Evolutionary conservation across 2,113 vertebrate species (phyloP).

Genomic region (Mus pahari): DNA sequence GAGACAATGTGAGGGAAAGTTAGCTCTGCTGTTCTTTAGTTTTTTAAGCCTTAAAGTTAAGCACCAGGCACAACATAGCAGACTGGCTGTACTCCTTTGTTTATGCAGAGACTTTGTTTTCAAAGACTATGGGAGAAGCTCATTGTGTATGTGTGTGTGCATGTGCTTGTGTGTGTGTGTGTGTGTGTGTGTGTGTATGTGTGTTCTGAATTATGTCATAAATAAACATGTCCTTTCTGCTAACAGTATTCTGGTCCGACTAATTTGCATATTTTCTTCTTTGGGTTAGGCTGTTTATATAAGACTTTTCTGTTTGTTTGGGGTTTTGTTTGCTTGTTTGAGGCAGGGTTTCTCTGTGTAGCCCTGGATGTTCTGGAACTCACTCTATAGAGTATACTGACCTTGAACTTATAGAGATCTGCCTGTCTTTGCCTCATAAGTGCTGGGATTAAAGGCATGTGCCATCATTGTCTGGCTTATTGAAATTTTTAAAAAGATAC

Average conservation of each 20-base stretch:
- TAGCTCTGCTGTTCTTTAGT: background rate
- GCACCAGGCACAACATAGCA: background rate
- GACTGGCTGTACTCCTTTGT: background rate
- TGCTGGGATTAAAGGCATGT: background rate
- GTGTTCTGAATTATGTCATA: background rate
- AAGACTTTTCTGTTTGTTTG: background rate
- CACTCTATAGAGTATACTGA: background rate
- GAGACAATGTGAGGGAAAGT: conserved; percentile 62
- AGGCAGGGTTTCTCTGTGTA: too few species aligned
- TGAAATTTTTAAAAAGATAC: background rate
- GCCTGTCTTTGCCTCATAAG: background rate
- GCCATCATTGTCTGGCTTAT: too few species aligned
- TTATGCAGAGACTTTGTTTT: conserved; percentile 12
- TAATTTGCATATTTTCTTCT: background rate
- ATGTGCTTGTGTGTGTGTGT: too few species aligned
- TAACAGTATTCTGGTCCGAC: background rate
- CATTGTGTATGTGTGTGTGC: background rate
- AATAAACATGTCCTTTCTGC: background rate
- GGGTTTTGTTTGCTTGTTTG: background rate
- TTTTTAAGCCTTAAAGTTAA: background rate
- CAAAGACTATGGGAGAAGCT: background rate
- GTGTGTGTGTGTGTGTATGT: background rate
- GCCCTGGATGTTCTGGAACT: background rate
- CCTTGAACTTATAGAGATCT: background rate
- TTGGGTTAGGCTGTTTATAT: background rate